Evolutionary conservation across 2,797 vertebrate species (phyloP), one percentile per base, ranked within the genome.

Genomic region (Pristis pectinata): DNA sequence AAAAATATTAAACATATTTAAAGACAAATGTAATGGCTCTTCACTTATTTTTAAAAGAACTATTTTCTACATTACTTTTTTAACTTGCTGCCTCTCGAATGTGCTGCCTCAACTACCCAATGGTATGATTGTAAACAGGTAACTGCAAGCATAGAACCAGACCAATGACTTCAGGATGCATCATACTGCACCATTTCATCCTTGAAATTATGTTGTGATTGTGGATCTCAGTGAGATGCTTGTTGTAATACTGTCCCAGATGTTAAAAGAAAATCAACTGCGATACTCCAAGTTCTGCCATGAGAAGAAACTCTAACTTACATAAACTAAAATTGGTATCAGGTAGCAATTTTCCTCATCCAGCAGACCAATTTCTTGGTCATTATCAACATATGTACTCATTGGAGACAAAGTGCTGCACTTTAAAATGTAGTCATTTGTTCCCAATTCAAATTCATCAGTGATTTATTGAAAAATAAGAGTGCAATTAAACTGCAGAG

Each of bases 391-490:
- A 74, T 34, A 34, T 53, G 70, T 53, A 44, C 13, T 53, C 49
- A 44, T 94, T 94, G 64, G 22, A 72, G 41, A 92, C 70, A 72
- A 93, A 93, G 37, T 44, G n/a, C 64, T 41, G 19, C 67, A 44
- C 27, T 64, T 64, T 64, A 64, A 70, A 72, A 72, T 49, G 41
- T 67, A 94, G 70, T 94, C 44, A 76, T 34, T 53, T 94, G 92
- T 56, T 56, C 59, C 89, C 17, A 30, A 49, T 53, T 76, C 34
- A 94, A 59, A 94, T 53, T 74, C 44, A 94, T 72, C 92, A 94
- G 92, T 94, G 70, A 94, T 94, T 74, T 94, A 74, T 93, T 93
- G 70, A 94, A 76, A 53, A 94, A 94, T 93, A 74, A 70, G 89
- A 94, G 92, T 94, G 92, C 44, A 94, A 94, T 94, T 94, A 49